Conservation (phyloP, 2,797 vertebrate species). For the Lutjanus campechanus region DNA sequence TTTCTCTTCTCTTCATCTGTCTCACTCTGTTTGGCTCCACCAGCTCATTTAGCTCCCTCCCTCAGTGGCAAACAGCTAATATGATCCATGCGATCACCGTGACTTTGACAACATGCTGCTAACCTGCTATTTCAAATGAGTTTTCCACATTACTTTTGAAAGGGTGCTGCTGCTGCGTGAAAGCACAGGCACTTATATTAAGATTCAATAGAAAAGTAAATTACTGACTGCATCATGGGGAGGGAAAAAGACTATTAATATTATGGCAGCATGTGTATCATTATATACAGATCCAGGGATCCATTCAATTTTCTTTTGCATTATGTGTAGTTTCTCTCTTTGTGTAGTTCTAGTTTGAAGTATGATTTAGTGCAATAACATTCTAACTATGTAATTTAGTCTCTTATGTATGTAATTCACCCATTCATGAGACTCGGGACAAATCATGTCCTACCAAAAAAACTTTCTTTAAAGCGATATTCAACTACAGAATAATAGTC, state of each 20-base stretch:
- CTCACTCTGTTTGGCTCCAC: conserved; percentile 9
- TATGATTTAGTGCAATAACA: too few species aligned
- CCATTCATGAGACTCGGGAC: too few species aligned
- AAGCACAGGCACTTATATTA: neutral
- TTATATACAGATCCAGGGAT: neutral
- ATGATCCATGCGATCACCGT: neutral
- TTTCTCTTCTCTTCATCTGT: conserved; percentile 13
- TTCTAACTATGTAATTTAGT: too few species aligned
- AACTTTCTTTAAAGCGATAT: too few species aligned
- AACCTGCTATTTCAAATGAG: conserved; percentile 16
- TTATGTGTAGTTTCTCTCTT: too few species aligned
- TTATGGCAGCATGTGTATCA: too few species aligned
- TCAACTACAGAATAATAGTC: too few species aligned
- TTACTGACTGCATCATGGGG: neutral
- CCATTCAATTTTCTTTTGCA: too few species aligned
- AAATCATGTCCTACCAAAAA: too few species aligned
- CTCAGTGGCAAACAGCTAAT: conserved; percentile 1
- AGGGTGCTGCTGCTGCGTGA: neutral
- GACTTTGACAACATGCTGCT: conserved; percentile 11
- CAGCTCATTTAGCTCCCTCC: conserved; percentile 15
- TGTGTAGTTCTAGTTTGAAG: too few species aligned
- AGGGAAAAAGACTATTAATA: neutral
- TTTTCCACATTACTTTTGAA: conserved; percentile 3
- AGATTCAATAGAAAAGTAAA: neutral
- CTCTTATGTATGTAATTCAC: too few species aligned